phyloP scores from a whole-genome alignment of 2,113 vertebrate species.

The Atlantisia rogersi region DNA sequence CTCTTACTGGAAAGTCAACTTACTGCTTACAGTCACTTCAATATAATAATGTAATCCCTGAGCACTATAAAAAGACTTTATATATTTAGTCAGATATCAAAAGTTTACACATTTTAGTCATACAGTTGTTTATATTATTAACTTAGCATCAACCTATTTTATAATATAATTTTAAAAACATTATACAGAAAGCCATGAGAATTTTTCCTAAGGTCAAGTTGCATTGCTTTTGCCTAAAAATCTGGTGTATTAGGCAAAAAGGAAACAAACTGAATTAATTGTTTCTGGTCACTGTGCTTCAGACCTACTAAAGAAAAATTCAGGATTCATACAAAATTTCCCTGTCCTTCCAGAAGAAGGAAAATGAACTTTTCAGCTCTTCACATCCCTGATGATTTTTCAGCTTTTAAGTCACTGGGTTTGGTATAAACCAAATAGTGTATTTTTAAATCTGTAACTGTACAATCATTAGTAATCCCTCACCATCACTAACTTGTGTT shows the following conservation, averaged over 20 bases:
- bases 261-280: background rate
- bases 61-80: background rate
- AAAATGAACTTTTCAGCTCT: background rate
- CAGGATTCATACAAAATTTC: background rate
- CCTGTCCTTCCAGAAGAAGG: background rate
- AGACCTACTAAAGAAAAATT: background rate
- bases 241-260: background rate
- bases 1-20: background rate
- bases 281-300: background rate
- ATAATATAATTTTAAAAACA: background rate
- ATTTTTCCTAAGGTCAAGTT: background rate
- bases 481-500: background rate
- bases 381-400: background rate
- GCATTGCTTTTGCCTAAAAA: background rate
- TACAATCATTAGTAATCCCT: background rate
- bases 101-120: background rate
- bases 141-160: background rate
- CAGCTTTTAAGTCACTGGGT: background rate
- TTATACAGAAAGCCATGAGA: background rate
- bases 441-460: background rate
- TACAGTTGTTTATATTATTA: background rate
- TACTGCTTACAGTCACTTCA: background rate
- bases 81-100: background rate
- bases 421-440: background rate
- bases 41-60: background rate